A percentile compares a stretch with the other conserved stretches of the same genome.
These are phyloP conservation scores for Adoxophyes honmai DNA, from an alignment of 1,140 invertebrate genomes.

Conservation along the genomic window DNA sequence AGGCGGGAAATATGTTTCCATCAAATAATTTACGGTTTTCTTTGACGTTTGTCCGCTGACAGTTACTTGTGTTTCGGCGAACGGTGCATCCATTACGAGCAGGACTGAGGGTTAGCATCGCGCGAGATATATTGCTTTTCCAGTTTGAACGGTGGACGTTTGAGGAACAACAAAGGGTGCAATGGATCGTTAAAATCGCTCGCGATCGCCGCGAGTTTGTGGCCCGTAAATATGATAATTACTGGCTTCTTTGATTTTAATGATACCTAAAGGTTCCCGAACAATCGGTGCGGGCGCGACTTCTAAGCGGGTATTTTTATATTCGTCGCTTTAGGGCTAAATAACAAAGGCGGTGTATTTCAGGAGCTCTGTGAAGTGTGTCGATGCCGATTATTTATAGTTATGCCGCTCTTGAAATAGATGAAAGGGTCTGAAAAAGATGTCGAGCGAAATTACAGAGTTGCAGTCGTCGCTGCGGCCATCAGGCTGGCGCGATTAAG, in stretches of 20 bases:
- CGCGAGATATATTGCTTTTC: slow-evolving; percentile 14
- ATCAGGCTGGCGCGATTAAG: too few relatives aligned
- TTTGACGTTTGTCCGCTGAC: slow-evolving; percentile 21
- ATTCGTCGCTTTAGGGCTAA: not conserved
- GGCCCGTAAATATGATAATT: slow-evolving; percentile 16
- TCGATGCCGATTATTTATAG: not conserved
- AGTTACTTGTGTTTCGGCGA: slow-evolving; percentile 21
- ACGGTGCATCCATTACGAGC: slow-evolving; percentile 11
- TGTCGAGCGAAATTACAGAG: not conserved
- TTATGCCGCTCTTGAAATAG: not conserved
- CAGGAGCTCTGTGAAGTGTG: slow-evolving; percentile 5
- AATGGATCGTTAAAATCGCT: slow-evolving; percentile 15
- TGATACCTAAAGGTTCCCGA: not conserved
- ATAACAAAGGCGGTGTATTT: slow-evolving; percentile 11
- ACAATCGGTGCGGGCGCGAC: not conserved
- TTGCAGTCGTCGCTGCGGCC: too few relatives aligned
- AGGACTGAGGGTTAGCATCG: not conserved
- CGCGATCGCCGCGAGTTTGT: slow-evolving; percentile 1
- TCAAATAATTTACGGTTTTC: slow-evolving; percentile 16
- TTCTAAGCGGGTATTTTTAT: not conserved
- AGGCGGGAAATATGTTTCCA: slow-evolving; percentile 16
- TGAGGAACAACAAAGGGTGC: slow-evolving; percentile 13
- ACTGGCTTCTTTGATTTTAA: slow-evolving; percentile 12
- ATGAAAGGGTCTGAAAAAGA: not conserved
- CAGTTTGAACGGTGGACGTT: not conserved